A percentile compares a stretch with the other conserved stretches of the same genome.
Evolutionary conservation across 2,797 vertebrate genomes (phyloP).

Genomic region (Tympanoctomys barrerae): DNA sequence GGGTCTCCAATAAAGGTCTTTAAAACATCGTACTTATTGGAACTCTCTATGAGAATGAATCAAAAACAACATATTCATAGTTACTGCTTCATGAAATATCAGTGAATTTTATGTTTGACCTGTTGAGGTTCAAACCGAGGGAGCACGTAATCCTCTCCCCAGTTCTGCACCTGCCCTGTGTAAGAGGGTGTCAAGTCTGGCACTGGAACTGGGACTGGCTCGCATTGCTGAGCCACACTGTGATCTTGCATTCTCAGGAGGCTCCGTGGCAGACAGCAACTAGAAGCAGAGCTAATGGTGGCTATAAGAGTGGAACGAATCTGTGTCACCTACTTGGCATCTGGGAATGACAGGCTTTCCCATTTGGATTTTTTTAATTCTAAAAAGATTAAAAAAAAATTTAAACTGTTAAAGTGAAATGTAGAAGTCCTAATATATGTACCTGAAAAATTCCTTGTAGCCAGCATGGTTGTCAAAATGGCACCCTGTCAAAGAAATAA

Average conservation of each 20-base stretch:
- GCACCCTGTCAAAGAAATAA: slow-evolving; percentile 92
- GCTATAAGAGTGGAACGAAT: not conserved
- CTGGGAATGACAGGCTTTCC: not conserved
- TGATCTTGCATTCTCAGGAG: rapidly evolving
- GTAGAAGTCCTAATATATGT: slow-evolving; percentile 80
- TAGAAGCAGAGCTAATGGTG: not conserved
- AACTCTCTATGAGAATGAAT: not conserved
- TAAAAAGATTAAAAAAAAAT: not conserved
- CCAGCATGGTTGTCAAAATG: slow-evolving; percentile 98
- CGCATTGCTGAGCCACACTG: rapidly evolving
- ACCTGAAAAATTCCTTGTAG: slow-evolving; percentile 99
- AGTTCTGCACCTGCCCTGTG: not conserved
- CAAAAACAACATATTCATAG: not conserved
- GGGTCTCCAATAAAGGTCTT: not conserved
- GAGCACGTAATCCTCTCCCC: not conserved
- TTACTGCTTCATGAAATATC: slow-evolving; percentile 15
- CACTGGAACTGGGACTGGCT: not conserved
- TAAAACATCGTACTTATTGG: slow-evolving; percentile 1
- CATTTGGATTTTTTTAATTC: not conserved
- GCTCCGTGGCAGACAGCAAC: not conserved
- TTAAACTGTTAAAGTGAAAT: not conserved
- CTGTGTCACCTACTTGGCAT: not conserved
- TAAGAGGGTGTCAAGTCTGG: not conserved
- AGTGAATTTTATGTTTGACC: not conserved
- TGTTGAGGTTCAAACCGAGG: not conserved